Evolutionary conservation across 2,113 vertebrate species (phyloP).

Genomic region (Malurus alboscapulatus): DNA sequence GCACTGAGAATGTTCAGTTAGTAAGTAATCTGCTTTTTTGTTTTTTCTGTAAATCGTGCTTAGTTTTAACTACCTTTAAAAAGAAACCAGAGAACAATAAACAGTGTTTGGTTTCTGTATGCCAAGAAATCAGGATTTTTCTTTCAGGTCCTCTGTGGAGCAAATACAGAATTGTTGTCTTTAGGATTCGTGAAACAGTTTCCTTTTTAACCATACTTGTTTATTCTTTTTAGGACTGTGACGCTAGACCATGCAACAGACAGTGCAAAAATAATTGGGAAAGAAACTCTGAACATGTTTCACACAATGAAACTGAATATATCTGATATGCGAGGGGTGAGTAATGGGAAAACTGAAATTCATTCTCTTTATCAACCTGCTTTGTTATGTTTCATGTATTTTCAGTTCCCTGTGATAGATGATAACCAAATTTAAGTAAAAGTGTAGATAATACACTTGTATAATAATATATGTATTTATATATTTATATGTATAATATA

Average conservation of each 20-base stretch:
- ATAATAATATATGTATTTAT: too few relatives aligned
- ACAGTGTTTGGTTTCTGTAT: not conserved
- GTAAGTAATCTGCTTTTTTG: not conserved
- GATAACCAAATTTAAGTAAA: not conserved
- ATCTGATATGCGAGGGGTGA: conserved; percentile 90
- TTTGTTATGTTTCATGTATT: not conserved
- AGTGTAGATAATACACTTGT: not conserved
- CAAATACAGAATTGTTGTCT: not conserved
- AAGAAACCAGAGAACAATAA: not conserved
- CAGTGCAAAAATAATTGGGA: conserved; percentile 86
- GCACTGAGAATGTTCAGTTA: not conserved
- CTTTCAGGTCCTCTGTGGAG: not conserved
- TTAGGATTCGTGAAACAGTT: not conserved
- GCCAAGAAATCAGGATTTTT: not conserved
- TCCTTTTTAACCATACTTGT: conserved; percentile 6
- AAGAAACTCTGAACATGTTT: conserved; percentile 88
- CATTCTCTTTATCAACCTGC: not conserved
- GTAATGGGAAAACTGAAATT: conserved; percentile 35
- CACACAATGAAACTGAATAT: conserved; percentile 91
- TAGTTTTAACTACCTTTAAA: not conserved
- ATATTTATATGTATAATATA: too few relatives aligned
- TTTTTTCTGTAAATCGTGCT: not conserved
- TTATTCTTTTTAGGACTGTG: conserved; percentile 79
- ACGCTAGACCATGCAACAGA: conserved; percentile 90
- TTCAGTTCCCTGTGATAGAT: not conserved